Evolutionary conservation across 2,797 vertebrate genomes (phyloP).

Genomic region (Pipistrellus pipistrellus): DNA sequence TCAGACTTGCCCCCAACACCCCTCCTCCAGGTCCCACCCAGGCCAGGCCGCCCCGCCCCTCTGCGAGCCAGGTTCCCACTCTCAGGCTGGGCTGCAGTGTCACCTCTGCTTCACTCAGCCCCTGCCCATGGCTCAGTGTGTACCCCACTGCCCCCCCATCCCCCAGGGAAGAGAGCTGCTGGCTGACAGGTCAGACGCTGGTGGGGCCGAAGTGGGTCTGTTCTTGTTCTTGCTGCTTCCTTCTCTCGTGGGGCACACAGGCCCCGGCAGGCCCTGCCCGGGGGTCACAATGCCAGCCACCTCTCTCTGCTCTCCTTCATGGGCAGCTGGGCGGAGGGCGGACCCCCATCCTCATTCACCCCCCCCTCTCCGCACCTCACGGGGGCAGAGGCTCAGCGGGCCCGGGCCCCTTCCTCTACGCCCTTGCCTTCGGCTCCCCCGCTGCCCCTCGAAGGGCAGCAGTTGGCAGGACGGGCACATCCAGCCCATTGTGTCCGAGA

Average conservation of each 20-base stretch:
- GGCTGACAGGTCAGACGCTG: no score
- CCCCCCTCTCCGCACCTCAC: rapidly evolving
- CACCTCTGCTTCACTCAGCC: not conserved
- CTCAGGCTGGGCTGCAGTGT: no score
- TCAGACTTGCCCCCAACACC: not conserved
- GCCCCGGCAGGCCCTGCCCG: not conserved
- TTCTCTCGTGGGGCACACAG: not conserved
- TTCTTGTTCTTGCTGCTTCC: not conserved
- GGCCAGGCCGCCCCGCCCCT: not conserved
- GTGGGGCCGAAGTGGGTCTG: no score
- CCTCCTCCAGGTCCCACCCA: not conserved
- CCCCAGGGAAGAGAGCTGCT: no score
- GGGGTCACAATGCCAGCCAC: not conserved
- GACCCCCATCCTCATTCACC: no score
- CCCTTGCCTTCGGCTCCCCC: not conserved
- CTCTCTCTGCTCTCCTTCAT: not conserved
- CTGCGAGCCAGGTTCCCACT: no score
- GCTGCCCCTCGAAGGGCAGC: not conserved
- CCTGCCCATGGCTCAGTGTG: not conserved
- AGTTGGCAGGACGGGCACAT: not conserved
- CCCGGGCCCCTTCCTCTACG: not conserved
- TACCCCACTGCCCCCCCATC: not conserved
- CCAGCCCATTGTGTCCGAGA: not conserved
- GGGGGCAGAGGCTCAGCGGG: not conserved
- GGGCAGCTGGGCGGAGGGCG: not conserved